phyloP scores from a whole-genome alignment of 2,888 invertebrate species.

The Xestia c-nigrum region DNA sequence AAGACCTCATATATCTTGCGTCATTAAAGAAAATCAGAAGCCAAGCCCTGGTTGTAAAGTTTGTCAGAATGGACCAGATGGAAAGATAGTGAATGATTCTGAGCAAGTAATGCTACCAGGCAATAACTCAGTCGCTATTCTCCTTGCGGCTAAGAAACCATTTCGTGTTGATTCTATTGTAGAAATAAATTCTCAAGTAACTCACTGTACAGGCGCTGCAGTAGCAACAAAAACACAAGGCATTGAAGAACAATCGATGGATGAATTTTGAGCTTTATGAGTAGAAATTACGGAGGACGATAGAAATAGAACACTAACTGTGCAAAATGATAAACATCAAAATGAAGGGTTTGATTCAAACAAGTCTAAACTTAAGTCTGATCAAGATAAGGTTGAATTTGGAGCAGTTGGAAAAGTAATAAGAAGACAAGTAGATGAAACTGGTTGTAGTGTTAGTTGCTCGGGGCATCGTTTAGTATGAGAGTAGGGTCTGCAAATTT shows the following conservation, averaged over 20 bases:
- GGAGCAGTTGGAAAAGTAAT: constrained; percentile 40
- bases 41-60: constrained; percentile 82
- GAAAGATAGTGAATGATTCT: constrained; percentile 83
- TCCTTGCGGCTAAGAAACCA: constrained; percentile 80
- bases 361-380: constrained; percentile 57
- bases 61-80: constrained; percentile 84
- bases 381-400: constrained; percentile 68
- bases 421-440: constrained; percentile 72
- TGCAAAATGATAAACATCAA: constrained; percentile 66
- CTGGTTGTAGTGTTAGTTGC: constrained; percentile 74
- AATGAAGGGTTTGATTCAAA: constrained; percentile 39
- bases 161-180: constrained; percentile 83
- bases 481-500: constrained; percentile 76
- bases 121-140: constrained; percentile 79
- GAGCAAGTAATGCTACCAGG: constrained; percentile 81
- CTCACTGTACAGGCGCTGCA: constrained; percentile 74
- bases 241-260: constrained; percentile 56
- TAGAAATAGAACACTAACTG: constrained; percentile 71
- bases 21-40: constrained; percentile 82
- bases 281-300: constrained; percentile 68
- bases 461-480: constrained; percentile 77
- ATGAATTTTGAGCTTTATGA: constrained; percentile 75
- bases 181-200: constrained; percentile 80
- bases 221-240: constrained; percentile 78
- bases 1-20: constrained; percentile 78